Evolutionary conservation across 2,888 invertebrate genomes (phyloP).

Genomic region (Phania funesta): DNA sequence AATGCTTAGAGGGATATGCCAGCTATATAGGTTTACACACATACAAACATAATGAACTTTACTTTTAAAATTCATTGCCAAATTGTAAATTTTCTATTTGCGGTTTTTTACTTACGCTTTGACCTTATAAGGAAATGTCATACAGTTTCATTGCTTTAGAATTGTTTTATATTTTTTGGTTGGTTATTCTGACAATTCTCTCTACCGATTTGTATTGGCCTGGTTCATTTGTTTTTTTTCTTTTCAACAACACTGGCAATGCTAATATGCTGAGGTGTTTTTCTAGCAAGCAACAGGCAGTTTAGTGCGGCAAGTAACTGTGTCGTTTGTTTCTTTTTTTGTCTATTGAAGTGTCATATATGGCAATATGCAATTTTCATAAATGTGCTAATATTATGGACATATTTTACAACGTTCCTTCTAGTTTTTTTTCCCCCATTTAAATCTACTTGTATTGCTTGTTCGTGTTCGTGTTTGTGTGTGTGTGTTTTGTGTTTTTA

Average conservation of each 20-base stretch:
- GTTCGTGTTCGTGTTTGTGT: neutral
- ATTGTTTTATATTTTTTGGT: conserved; percentile 21
- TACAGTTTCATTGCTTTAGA: conserved; percentile 56
- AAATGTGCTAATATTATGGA: conserved; percentile 66
- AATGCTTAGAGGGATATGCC: too few relatives aligned
- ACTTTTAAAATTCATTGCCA: conserved; percentile 61
- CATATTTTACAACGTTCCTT: conserved; percentile 53
- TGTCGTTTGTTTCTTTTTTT: conserved; percentile 16
- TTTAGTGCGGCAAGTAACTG: conserved; percentile 45
- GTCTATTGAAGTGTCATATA: conserved; percentile 64
- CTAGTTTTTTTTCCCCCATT: neutral
- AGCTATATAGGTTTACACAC: too few relatives aligned
- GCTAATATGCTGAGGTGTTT: conserved; percentile 26
- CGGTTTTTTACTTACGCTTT: neutral
- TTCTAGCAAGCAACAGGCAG: neutral
- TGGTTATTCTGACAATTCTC: neutral
- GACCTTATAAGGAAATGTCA: conserved; percentile 48
- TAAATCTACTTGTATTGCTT: neutral
- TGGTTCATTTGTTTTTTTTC: conserved; percentile 30
- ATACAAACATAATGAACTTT: conserved; percentile 44
- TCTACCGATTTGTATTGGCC: conserved; percentile 31
- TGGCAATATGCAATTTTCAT: conserved; percentile 66
- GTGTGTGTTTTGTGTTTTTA: neutral
- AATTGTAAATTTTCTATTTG: conserved; percentile 44
- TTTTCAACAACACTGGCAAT: conserved; percentile 64